Conservation (phyloP, 2,797 vertebrate species). For the Cyprinodon diabolis region DNA sequence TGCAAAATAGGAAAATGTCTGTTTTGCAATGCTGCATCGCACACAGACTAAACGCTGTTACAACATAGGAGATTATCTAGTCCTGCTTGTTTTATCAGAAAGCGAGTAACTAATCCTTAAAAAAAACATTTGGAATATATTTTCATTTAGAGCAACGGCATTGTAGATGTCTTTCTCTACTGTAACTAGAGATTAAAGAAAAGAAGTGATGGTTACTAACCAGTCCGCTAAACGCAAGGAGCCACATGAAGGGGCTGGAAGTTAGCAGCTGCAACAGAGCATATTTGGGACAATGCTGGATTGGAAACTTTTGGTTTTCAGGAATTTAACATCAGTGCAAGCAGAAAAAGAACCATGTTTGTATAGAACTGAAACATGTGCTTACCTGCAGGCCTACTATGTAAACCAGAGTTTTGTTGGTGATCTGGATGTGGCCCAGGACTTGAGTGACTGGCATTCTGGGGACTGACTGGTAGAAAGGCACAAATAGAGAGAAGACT, state of each 20-base stretch:
- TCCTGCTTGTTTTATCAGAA: not conserved
- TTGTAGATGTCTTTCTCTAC: not conserved
- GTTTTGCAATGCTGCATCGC: not conserved
- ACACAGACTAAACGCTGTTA: not conserved
- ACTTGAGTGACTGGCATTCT: conserved; percentile 91
- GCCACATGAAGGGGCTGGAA: conserved; percentile 94
- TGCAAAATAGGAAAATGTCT: not conserved
- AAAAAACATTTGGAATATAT: not conserved
- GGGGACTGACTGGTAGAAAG: conserved; percentile 94
- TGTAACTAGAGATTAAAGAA: not conserved
- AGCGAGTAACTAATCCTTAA: not conserved
- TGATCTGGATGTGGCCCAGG: conserved; percentile 91
- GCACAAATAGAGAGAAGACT: conserved; percentile 94
- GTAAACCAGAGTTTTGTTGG: conserved; percentile 97
- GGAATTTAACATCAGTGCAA: not conserved
- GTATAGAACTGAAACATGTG: not conserved
- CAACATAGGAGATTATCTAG: not conserved
- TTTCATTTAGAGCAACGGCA: too few species aligned
- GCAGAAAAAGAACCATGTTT: not conserved
- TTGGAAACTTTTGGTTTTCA: not conserved
- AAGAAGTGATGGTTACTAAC: conserved; percentile 80
- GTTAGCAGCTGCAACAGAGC: conserved; percentile 88
- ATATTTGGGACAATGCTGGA: conserved; percentile 25
- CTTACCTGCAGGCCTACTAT: conserved; percentile 80
- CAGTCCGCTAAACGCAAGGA: conserved; percentile 93